Base-by-base conservation (phyloP, 2,888 invertebrate genomes). In the Temnothorax rugatulus region DNA sequence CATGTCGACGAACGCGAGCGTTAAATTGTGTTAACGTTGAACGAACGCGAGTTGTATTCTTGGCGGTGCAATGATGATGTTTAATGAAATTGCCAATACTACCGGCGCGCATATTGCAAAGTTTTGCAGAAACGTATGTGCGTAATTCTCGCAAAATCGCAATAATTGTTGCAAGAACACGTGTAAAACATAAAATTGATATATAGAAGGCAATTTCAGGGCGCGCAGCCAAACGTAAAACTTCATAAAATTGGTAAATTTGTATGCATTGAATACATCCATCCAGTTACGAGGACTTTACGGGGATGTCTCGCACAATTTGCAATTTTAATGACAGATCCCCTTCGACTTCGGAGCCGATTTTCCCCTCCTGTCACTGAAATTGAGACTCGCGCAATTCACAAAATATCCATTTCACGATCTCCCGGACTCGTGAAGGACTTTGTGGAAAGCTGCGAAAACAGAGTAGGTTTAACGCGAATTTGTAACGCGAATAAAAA, bases 71-170 rank as follows among this genome's bases (percentile, higher is more conserved):
- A 61, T 8, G 9, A 47, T 29, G 15, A 8, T 9, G 18, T 34
- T 75, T 75, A 47, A 61, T 75, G 15, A 47, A 34, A n/a, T 47
- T 47, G 34, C n/a, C 29, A 44, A 61, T 47, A 52, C 9, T 4
- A 9, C 2, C 18, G 7, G 25, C 2, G 47, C 15, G 29, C 47
- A 75, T 75, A n/a, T 47, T 21, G n/a, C n/a, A 18, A 3, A 21
- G 29, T 47, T 59, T 44, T 34, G 18, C 73, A 18, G 18, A 25
- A 44, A 34, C 3, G 34, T 34, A 52, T 2, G 15, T 13, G 15
- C 38, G 15, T 54, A 54, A 54, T 57, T 54, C 29, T 29, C 29
- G 4, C 15, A 7, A 57, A 59, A 59, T 50, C n/a, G 9, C 29
- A 11, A 47, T 61, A 61, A 74, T 57, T 44, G 59, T n/a, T 59